Conservation (phyloP, 1,140 invertebrate genomes). For the Thrips palmi region DNA sequence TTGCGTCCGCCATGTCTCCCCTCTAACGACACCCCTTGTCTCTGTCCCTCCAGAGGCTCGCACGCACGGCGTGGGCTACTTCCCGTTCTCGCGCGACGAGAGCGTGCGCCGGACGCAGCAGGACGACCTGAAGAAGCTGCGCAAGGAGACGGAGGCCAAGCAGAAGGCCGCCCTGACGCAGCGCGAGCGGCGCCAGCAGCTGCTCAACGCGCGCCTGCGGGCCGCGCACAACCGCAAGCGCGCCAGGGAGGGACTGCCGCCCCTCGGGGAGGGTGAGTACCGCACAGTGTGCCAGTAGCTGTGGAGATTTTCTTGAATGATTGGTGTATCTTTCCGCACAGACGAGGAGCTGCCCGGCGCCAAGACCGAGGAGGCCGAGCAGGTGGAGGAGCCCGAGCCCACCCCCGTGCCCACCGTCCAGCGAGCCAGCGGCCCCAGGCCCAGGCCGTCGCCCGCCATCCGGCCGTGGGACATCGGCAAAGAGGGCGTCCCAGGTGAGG, state of each 20-base stretch:
- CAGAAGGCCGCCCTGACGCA: constrained; percentile 42
- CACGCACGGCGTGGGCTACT: constrained; percentile 76
- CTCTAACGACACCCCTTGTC: too few species aligned
- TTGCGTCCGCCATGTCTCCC: too few species aligned
- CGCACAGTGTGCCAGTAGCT: too few species aligned
- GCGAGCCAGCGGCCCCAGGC: too few species aligned
- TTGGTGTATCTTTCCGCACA: too few species aligned
- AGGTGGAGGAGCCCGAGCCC: too few species aligned
- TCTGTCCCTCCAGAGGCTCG: constrained; percentile 69
- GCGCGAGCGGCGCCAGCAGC: constrained; percentile 41
- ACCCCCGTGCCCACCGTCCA: too few species aligned
- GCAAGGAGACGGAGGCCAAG: constrained; percentile 48
- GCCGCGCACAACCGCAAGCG: constrained; percentile 61
- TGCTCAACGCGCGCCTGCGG: constrained; percentile 51
- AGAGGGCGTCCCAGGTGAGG: constrained; percentile 15
- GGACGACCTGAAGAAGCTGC: constrained; percentile 43
- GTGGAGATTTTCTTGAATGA: too few species aligned
- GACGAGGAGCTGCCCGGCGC: too few species aligned
- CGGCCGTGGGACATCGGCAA: constrained; percentile 52
- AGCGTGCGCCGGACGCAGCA: constrained; percentile 54
- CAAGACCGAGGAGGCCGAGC: background rate
- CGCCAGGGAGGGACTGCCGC: constrained; percentile 51
- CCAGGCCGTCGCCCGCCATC: constrained; percentile 16
- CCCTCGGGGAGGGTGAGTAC: constrained; percentile 33
- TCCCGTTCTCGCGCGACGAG: constrained; percentile 70